phyloP scores from a whole-genome alignment of 2,797 vertebrate genomes.

The Heterohyrax brucei region DNA sequence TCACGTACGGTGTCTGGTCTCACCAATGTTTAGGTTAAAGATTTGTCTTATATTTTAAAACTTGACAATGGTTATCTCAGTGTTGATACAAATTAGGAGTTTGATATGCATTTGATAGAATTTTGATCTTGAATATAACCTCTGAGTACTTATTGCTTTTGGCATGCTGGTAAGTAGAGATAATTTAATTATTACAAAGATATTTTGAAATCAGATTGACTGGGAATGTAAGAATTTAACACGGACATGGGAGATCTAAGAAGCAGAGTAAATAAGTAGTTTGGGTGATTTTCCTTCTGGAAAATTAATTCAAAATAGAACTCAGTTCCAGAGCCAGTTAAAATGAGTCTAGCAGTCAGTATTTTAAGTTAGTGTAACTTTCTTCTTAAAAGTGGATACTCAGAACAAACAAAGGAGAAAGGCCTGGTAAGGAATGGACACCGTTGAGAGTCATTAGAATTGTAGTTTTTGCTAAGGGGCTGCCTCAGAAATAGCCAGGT shows the following conservation, averaged over 20 bases:
- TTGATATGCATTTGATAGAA: background rate
- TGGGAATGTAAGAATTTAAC: conserved; percentile 42
- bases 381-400: background rate
- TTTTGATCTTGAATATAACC: background rate
- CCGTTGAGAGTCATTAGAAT: background rate
- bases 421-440: background rate
- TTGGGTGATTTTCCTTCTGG: background rate
- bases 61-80: background rate
- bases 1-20: background rate
- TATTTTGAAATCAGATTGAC: conserved; percentile 17
- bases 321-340: background rate
- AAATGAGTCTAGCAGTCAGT: background rate
- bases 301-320: conserved; percentile 19
- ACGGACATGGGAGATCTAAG: background rate
- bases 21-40: background rate
- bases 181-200: conserved; percentile 11
- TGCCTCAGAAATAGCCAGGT: background rate
- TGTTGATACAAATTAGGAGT: background rate
- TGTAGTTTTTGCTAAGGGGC: too few relatives aligned
- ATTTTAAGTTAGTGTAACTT: background rate
- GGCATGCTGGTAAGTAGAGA: background rate
- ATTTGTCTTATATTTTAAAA: background rate
- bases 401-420: background rate
- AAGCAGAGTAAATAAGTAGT: background rate
- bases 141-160: background rate